phyloP scores from a whole-genome alignment of 2,797 vertebrate genomes.

The Peromyscus melanophrys region DNA sequence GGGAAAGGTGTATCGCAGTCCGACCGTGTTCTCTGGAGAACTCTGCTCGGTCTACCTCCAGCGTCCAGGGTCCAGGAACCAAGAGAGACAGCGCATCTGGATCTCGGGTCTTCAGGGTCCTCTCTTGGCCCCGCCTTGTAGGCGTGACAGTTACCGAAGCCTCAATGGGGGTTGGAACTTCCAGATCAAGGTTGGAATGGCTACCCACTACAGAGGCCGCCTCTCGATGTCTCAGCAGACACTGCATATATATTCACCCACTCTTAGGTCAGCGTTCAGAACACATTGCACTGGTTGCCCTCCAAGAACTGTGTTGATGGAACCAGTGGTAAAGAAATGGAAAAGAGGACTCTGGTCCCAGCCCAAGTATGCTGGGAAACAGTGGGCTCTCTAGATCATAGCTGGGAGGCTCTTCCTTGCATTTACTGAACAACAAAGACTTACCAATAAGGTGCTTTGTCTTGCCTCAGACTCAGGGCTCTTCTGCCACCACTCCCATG shows the following conservation, averaged over 20 bases:
- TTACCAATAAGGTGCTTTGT: background rate
- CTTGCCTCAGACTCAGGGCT: background rate
- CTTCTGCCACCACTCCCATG: background rate
- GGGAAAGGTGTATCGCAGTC: no score
- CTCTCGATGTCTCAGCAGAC: background rate
- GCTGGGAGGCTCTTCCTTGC: background rate
- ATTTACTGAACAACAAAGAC: background rate
- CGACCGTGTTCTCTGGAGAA: no score
- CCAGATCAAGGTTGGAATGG: no score
- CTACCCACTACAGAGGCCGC: no score
- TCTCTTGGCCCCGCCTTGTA: no score
- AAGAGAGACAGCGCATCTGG: no score
- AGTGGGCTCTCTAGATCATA: background rate
- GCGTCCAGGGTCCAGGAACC: no score
- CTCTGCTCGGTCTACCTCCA: no score
- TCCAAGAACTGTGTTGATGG: background rate
- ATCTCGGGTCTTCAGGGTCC: no score
- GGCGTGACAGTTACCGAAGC: no score
- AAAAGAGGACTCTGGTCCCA: background rate
- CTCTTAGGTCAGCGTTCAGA: background rate
- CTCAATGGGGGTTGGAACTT: no score
- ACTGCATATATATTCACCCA: background rate
- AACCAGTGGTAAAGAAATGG: background rate
- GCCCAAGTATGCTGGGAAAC: background rate
- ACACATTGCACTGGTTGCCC: background rate